Conservation (phyloP, 2,797 vertebrate genomes). For the Chelmon rostratus region DNA sequence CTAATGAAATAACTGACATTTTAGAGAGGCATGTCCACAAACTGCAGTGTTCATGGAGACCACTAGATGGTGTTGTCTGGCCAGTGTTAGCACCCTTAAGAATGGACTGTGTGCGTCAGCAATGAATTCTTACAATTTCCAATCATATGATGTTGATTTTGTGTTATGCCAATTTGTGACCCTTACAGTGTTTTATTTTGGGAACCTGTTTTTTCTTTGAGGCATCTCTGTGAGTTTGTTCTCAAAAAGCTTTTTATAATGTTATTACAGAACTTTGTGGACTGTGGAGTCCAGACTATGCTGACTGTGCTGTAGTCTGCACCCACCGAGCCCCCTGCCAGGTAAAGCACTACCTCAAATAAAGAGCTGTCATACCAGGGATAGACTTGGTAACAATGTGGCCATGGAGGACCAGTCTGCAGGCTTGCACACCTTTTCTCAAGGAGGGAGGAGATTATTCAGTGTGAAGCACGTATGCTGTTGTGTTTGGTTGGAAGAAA, state of each 20-base stretch:
- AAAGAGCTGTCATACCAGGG: neutral
- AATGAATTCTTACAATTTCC: neutral
- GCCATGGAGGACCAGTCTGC: neutral
- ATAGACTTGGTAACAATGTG: neutral
- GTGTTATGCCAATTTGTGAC: neutral
- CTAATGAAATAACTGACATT: neutral
- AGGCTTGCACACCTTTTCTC: neutral
- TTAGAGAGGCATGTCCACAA: neutral
- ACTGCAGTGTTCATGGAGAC: conserved; percentile 22
- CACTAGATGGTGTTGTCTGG: conserved; percentile 73
- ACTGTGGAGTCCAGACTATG: conserved; percentile 86
- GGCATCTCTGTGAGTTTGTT: conserved; percentile 11
- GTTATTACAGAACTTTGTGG: conserved; percentile 81
- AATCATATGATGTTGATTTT: conserved; percentile 5
- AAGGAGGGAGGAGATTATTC: neutral
- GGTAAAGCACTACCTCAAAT: conserved; percentile 52
- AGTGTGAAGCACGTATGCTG: neutral
- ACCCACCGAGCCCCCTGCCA: conserved; percentile 38
- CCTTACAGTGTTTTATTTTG: neutral
- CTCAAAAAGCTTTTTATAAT: conserved; percentile 25
- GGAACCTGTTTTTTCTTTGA: conserved; percentile 29
- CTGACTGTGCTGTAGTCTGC: conserved; percentile 81
- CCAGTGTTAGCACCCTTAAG: conserved; percentile 8
- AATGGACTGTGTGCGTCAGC: neutral
- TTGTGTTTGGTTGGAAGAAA: neutral